phyloP scores from a whole-genome alignment of 1,140 invertebrate genomes.

The Laupala kohalensis region DNA sequence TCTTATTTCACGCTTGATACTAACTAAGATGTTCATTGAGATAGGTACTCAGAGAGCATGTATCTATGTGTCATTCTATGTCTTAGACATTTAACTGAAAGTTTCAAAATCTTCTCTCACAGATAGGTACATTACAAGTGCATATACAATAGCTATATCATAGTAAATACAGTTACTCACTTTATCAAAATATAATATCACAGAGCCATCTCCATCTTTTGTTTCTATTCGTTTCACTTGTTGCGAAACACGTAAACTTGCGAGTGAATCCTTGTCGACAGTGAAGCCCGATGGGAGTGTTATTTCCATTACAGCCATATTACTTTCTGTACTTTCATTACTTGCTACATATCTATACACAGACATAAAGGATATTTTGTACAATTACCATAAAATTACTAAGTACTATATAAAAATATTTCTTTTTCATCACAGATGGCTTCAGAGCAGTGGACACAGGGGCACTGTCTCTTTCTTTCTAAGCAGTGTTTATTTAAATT shows the following conservation, averaged over 20 bases:
- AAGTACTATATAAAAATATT: background rate
- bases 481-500: too few species aligned
- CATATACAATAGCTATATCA: too few species aligned
- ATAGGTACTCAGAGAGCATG: too few species aligned
- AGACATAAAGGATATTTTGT: background rate
- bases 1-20: too few species aligned
- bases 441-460: too few species aligned
- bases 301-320: slow-evolving; percentile 85
- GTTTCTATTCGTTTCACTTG: slow-evolving; percentile 71
- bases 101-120: too few species aligned
- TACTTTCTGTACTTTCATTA: slow-evolving; percentile 43
- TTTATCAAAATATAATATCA: slow-evolving; percentile 78
- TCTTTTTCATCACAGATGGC: background rate
- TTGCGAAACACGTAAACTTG: slow-evolving; percentile 52
- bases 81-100: too few species aligned
- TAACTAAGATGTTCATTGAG: too few species aligned
- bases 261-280: slow-evolving; percentile 61
- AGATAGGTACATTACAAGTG: too few species aligned
- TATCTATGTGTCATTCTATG: too few species aligned
- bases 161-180: slow-evolving; percentile 28
- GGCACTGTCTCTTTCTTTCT: too few species aligned
- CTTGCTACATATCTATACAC: slow-evolving; percentile 44
- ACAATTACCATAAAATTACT: background rate
- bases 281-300: slow-evolving; percentile 73
- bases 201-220: slow-evolving; percentile 55